Conservation (phyloP, 2,888 invertebrate genomes). For the Villa cingulata region DNA sequence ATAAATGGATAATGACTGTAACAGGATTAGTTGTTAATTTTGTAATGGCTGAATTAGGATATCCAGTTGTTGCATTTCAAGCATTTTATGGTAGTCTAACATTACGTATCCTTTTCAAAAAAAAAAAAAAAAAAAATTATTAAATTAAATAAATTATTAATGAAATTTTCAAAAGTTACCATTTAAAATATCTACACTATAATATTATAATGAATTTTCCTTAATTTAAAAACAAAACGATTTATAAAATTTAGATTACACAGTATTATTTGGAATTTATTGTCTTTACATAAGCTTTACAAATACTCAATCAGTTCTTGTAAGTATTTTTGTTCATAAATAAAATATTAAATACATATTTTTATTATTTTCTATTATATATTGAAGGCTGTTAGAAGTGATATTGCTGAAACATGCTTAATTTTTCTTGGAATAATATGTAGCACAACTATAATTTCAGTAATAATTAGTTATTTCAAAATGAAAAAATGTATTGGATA, state of each 20-base stretch:
- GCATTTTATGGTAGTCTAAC: neutral
- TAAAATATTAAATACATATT: neutral
- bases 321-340: neutral
- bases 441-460: neutral
- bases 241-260: neutral
- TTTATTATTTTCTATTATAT: neutral
- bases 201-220: neutral
- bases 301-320: neutral
- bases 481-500: constrained; percentile 13
- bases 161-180: neutral
- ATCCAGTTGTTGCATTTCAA: neutral
- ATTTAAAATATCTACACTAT: no score
- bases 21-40: neutral
- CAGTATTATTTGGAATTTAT: neutral
- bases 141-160: neutral
- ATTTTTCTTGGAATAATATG: neutral
- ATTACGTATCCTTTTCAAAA: neutral
- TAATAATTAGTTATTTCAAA: neutral
- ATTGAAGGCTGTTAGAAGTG: neutral
- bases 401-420: neutral
- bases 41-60: neutral
- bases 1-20: neutral
- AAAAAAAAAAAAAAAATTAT: neutral
- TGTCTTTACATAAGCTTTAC: neutral
- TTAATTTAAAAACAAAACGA: neutral